Evolutionary conservation across 2,797 vertebrate genomes (phyloP).

Genomic region (Eulemur albifrons): DNA sequence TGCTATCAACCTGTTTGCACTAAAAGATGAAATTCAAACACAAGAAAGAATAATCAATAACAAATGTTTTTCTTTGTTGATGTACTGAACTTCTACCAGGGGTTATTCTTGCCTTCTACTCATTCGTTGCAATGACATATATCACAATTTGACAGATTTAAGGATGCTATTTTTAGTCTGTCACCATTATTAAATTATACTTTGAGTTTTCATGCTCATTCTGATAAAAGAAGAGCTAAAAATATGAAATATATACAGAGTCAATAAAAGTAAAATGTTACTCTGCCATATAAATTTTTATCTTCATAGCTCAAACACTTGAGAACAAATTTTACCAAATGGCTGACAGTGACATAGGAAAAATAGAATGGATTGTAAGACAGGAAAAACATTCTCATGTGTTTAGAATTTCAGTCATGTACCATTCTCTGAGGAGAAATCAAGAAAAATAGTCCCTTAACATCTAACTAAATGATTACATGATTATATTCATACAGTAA

Average conservation of each 20-base stretch:
- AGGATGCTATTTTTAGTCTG: background rate
- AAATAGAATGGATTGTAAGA: conserved; percentile 36
- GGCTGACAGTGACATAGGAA: conserved; percentile 12
- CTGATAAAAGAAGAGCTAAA: conserved; percentile 35
- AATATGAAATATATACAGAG: background rate
- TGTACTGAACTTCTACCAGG: background rate
- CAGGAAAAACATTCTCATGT: conserved; percentile 5
- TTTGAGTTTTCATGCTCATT: conserved; percentile 36
- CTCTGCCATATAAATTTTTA: background rate
- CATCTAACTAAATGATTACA: background rate
- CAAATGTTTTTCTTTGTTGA: conserved; percentile 53
- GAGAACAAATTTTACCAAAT: conserved; percentile 24
- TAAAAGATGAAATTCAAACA: conserved; percentile 53
- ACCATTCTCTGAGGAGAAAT: conserved; percentile 1
- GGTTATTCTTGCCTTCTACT: conserved; percentile 18
- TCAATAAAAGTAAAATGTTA: conserved; percentile 23
- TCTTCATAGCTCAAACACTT: conserved; percentile 4
- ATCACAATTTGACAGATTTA: conserved; percentile 36
- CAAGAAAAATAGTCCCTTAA: conserved; percentile 1
- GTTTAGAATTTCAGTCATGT: background rate
- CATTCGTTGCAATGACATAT: background rate
- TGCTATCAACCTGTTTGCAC: background rate
- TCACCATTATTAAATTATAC: conserved; percentile 37
- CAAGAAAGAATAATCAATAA: background rate
- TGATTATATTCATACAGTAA: background rate